Evolutionary conservation across 2,113 vertebrate species (phyloP).

Genomic region (Sorex araneus): DNA sequence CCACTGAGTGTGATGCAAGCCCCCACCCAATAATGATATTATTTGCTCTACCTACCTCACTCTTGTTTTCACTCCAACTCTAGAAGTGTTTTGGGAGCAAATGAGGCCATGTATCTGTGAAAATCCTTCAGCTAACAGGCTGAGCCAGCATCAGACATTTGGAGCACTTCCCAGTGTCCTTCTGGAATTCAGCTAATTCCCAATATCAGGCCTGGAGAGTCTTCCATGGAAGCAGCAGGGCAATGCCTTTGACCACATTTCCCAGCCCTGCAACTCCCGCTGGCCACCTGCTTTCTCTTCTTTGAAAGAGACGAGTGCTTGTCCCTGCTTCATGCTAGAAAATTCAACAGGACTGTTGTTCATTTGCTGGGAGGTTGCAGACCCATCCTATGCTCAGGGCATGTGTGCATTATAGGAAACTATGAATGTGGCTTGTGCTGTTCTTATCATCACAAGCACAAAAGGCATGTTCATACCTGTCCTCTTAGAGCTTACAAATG

Average conservation of each 20-base stretch:
- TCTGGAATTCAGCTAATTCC: background rate
- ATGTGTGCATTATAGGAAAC: background rate
- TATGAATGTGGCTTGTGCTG: background rate
- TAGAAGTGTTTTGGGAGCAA: background rate
- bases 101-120: background rate
- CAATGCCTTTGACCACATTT: accelerated
- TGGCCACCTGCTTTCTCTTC: background rate
- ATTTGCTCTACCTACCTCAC: background rate
- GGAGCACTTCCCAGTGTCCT: background rate
- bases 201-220: too few relatives aligned
- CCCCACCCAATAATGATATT: background rate
- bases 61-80: too few relatives aligned
- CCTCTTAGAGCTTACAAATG: background rate
- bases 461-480: background rate
- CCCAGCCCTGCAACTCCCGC: background rate
- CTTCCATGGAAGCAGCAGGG: background rate
- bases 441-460: background rate
- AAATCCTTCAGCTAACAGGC: background rate
- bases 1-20: too few relatives aligned
- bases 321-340: background rate
- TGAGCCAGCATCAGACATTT: background rate
- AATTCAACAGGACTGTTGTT: background rate
- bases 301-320: background rate
- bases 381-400: background rate
- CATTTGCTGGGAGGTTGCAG: background rate